Evolutionary conservation across 2,113 vertebrate species (phyloP), one percentile per base, ranked within the genome.

Genomic region (Cyphomyrus plagiostoma): DNA sequence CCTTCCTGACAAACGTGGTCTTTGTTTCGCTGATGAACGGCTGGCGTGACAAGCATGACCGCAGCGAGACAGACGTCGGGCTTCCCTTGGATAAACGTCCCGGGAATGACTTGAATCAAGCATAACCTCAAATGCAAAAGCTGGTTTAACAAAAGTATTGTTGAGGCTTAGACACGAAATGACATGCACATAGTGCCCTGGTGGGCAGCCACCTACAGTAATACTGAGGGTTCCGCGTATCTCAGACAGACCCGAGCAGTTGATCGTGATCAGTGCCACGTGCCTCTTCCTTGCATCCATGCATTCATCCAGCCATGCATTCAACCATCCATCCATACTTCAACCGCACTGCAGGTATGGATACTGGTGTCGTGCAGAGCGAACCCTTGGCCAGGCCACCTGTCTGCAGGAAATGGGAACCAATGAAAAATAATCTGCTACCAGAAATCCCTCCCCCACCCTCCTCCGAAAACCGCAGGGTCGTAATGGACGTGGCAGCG

Each of bases 371-470:
- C 3, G 35, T 19, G 35, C 11, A 26, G 39, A 21, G 19, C 21
- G 4, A 21, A 39, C 42, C 21, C 10, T 21, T 35, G 13, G 35
- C 56, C 53, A 56, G 50, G 50, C 50, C 50, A 39, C 74, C 62
- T 10, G 10, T 26, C 62, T 26, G n/a, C 77, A 89, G 80, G 77
- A 86, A 53, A 6, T 1, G 84, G 89, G 53, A 74, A 46, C 45
- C 83, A 46, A 86, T 48, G 82, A 89, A 86, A 46, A 86, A 89
- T 89, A 89, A 86, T 89, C 89, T 13, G 39, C 19, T 82, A 48
- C 8, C 82, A 23, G 42, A 87, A 66, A 19, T 48, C 30, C 49
- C 0, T 0, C 62, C 52, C 35, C 86, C 13, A 13, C 35, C 74
- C 15, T 11, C 35, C 35, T 66, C 21, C 39, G 4, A 39, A 89